Evolutionary conservation across 2,797 vertebrate species (phyloP).

Genomic region (Eidolon dupreanum): DNA sequence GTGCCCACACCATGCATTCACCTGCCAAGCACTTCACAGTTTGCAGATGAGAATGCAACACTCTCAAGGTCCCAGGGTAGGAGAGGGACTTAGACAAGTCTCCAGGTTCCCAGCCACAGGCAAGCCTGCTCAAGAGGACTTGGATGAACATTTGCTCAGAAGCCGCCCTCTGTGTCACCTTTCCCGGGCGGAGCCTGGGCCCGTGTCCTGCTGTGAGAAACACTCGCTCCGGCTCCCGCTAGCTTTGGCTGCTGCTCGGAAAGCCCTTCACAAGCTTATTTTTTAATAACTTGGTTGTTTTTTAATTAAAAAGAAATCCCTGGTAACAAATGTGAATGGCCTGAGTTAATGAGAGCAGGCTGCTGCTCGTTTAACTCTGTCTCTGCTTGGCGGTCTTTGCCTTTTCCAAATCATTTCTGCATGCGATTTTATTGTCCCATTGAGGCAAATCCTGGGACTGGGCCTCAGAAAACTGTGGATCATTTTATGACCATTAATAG

Average conservation of each 20-base stretch:
- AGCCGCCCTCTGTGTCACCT: background rate
- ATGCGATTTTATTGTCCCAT: slow-evolving; percentile 69
- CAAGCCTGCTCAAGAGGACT: background rate
- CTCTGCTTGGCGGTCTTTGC: slow-evolving; percentile 60
- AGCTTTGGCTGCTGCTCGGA: background rate
- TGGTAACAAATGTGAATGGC: slow-evolving; percentile 74
- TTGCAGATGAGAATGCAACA: background rate
- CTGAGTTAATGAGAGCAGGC: slow-evolving; percentile 75
- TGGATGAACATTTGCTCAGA: background rate
- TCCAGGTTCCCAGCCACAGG: background rate
- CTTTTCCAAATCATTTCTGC: slow-evolving; percentile 64
- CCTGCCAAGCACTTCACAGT: background rate
- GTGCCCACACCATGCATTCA: background rate
- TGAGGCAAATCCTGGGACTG: slow-evolving; percentile 67
- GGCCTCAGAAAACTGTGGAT: slow-evolving; percentile 75
- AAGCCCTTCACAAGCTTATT: slow-evolving; percentile 54
- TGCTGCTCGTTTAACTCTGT: slow-evolving; percentile 52
- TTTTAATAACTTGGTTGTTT: slow-evolving; percentile 77
- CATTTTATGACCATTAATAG: slow-evolving; percentile 79
- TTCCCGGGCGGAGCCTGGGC: background rate
- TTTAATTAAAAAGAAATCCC: slow-evolving; percentile 82
- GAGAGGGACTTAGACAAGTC: background rate
- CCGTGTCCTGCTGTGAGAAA: background rate
- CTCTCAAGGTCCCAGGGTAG: background rate
- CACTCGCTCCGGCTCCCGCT: accelerated